These are phyloP conservation scores for Agrochola litura DNA, from an alignment of 2,888 invertebrate species.

Conservation along the genomic window DNA sequence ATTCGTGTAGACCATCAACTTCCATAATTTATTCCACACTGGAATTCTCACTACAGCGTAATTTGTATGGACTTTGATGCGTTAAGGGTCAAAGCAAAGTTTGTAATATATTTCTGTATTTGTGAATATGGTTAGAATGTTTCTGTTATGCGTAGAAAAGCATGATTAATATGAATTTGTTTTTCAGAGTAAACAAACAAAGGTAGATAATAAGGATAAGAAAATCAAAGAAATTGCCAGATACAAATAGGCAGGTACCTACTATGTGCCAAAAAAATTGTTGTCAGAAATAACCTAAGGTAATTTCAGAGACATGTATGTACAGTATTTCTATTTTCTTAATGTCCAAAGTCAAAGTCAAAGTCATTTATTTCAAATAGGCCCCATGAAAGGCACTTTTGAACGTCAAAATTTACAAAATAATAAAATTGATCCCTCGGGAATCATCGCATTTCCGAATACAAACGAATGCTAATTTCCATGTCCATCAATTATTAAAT, in stretches of 20 bases:
- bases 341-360: too few relatives aligned
- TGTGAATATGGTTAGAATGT: background rate
- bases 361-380: too few relatives aligned
- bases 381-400: too few relatives aligned
- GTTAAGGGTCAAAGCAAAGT: background rate
- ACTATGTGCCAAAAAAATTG: background rate
- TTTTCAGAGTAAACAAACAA: background rate
- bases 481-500: too few relatives aligned
- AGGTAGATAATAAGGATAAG: background rate
- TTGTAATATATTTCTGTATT: background rate
- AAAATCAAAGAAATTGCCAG: background rate
- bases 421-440: too few relatives aligned
- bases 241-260: background rate
- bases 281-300: background rate
- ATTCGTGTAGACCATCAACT: background rate
- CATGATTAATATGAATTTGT: background rate
- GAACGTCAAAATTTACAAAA: too few relatives aligned
- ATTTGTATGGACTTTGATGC: background rate
- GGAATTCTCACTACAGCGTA: background rate
- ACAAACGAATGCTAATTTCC: too few relatives aligned
- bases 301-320: background rate
- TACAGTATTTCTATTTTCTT: too few relatives aligned
- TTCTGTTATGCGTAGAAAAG: background rate
- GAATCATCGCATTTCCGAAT: too few relatives aligned
- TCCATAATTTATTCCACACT: background rate